Evolutionary conservation across 2,113 vertebrate species (phyloP).

Genomic region (Daubentonia madagascariensis): DNA sequence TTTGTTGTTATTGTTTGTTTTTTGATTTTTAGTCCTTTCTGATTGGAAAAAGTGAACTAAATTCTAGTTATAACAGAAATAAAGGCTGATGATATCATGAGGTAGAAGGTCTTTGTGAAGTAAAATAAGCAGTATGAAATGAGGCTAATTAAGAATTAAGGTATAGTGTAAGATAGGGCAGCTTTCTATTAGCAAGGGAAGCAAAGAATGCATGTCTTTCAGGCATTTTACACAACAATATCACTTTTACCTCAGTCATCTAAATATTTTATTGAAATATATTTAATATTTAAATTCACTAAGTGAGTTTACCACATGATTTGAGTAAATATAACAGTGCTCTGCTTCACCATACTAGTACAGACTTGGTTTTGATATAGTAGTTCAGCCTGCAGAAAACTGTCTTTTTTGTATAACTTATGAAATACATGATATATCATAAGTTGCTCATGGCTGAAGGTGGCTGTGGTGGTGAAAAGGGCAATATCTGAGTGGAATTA

Average conservation of each 20-base stretch:
- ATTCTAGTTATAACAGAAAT: neutral
- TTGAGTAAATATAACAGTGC: neutral
- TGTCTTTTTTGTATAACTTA: neutral
- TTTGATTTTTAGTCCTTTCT: neutral
- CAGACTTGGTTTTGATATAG: neutral
- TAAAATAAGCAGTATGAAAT: neutral
- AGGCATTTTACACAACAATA: neutral
- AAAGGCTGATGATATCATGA: neutral
- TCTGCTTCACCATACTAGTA: neutral
- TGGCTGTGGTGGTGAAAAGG: neutral
- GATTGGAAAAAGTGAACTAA: neutral
- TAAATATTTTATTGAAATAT: neutral
- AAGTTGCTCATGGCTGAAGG: neutral
- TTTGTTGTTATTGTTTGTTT: neutral
- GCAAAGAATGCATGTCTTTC: neutral
- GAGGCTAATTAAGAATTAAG: neutral
- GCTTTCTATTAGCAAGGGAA: neutral
- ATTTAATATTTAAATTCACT: too few relatives aligned
- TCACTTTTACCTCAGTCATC: neutral
- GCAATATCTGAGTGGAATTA: neutral
- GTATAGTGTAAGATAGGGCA: rapidly evolving
- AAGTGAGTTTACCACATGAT: neutral
- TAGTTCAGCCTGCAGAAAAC: neutral
- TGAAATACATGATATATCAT: neutral
- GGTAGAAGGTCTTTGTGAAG: neutral